A percentile compares a stretch with the other conserved stretches of the same genome.
Conservation (phyloP, 2,113 vertebrate genomes). For the Mesembrinibis cayennensis region DNA sequence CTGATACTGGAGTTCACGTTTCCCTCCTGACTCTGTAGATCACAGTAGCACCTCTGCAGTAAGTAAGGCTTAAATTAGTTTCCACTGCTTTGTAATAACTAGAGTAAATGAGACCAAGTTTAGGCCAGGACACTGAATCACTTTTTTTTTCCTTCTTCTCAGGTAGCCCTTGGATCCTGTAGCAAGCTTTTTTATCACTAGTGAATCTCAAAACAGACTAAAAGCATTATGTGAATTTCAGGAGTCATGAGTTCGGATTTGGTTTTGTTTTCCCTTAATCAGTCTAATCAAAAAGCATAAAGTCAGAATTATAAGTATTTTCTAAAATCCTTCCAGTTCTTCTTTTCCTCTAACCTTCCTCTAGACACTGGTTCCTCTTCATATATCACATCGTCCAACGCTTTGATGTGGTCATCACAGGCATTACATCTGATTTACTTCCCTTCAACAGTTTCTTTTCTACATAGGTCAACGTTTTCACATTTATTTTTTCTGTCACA, state of each 20-base stretch:
- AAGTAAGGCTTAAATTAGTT: background rate
- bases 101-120: background rate
- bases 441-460: background rate
- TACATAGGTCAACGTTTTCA: background rate
- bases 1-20: background rate
- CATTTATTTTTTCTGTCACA: background rate
- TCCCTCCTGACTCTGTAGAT: background rate
- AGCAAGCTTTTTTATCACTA: background rate
- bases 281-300: background rate
- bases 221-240: background rate
- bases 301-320: background rate
- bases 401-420: background rate
- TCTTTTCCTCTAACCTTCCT: background rate
- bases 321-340: background rate
- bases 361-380: background rate
- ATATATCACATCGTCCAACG: background rate
- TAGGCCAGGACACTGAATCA: background rate
- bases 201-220: background rate
- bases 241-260: background rate
- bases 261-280: background rate
- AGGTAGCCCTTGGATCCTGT: background rate
- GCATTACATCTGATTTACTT: background rate
- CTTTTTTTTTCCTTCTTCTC: fast-evolving
- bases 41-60: background rate
- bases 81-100: background rate